A percentile compares a stretch with the other conserved stretches of the same genome.
Evolutionary conservation across 2,888 invertebrate species (phyloP).

Genomic region (Limnephilus marmoratus): DNA sequence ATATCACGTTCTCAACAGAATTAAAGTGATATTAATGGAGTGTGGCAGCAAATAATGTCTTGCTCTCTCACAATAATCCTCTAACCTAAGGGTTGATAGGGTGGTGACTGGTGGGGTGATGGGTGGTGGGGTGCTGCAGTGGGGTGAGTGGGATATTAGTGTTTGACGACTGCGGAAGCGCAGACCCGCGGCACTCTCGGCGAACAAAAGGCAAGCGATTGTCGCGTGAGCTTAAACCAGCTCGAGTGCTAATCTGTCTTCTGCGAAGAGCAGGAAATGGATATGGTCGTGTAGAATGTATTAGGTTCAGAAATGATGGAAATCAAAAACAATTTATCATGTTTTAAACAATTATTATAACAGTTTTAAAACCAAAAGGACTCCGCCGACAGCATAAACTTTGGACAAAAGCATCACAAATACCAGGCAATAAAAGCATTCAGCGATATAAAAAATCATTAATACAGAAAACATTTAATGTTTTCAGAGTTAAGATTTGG

Average conservation of each 20-base stretch:
- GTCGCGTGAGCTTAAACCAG: slow-evolving; percentile 50
- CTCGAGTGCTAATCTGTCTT: slow-evolving; percentile 62
- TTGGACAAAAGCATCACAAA: no score
- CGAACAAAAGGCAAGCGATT: slow-evolving; percentile 63
- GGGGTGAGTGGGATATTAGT: slow-evolving; percentile 44
- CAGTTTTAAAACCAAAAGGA: no score
- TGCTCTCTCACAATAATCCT: slow-evolving; percentile 14
- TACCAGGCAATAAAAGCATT: no score
- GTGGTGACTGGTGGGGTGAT: background rate
- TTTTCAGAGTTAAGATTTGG: no score
- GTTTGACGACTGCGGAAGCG: slow-evolving; percentile 40
- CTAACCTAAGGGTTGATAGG: background rate
- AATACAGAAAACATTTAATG: no score
- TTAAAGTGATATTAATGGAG: slow-evolving; percentile 48
- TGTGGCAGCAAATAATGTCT: slow-evolving; percentile 35
- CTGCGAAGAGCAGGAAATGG: slow-evolving; percentile 49
- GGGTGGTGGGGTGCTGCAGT: background rate
- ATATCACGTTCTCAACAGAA: background rate
- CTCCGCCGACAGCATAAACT: no score
- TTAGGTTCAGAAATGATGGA: no score
- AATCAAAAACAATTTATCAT: no score
- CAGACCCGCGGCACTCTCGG: slow-evolving; percentile 53
- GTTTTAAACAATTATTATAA: no score
- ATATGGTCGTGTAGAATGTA: background rate
- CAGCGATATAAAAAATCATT: no score